A percentile compares a stretch with the other conserved stretches of the same genome.
phyloP scores from a whole-genome alignment of 2,797 vertebrate species.

The Hypotaenidia okinawae region DNA sequence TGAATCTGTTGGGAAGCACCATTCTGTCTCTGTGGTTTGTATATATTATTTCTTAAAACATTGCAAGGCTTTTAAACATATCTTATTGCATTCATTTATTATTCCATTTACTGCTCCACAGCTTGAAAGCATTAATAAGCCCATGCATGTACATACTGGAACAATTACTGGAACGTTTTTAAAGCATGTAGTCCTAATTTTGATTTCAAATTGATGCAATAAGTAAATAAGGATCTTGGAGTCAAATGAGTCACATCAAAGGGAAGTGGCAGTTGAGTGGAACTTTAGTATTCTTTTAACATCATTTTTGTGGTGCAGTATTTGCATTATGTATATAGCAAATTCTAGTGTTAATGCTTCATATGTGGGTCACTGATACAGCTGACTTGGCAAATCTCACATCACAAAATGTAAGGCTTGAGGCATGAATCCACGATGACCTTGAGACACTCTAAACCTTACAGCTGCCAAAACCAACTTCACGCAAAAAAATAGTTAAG shows the following conservation, averaged over 20 bases:
- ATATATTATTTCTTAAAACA: conserved; percentile 28
- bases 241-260: conserved; percentile 14
- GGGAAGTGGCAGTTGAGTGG: background rate
- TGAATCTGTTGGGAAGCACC: conserved; percentile 31
- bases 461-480: background rate
- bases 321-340: background rate
- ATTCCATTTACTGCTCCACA: background rate
- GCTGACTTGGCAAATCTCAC: background rate
- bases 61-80: background rate
- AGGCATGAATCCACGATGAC: background rate
- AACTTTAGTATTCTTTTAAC: background rate
- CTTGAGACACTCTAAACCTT: background rate
- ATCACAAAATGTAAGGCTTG: background rate
- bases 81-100: background rate
- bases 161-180: conserved; percentile 21
- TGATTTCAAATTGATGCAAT: background rate
- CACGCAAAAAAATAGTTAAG: background rate
- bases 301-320: background rate
- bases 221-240: conserved; percentile 13
- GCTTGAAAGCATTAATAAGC: conserved; percentile 38
- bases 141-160: background rate
- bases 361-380: background rate
- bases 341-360: background rate
- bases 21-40: conserved; percentile 69
- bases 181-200: conserved; percentile 3